Evolutionary conservation across 1,140 invertebrate genomes (phyloP).

Genomic region (Protaetia brevitarsis): DNA sequence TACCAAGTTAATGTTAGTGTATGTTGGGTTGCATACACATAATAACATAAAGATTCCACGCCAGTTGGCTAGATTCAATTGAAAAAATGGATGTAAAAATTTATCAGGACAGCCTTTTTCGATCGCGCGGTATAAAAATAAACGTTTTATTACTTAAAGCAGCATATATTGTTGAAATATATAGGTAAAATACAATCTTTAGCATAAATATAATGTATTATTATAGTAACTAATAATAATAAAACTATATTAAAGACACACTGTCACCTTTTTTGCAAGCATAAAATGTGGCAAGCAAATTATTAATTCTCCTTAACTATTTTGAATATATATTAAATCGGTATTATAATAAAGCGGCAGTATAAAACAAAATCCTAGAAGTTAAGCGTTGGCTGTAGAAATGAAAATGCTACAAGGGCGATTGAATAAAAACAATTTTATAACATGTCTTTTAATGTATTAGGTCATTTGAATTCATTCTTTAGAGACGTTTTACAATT

Average conservation of each 20-base stretch:
- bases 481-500: too few species aligned
- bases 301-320: slow-evolving; percentile 9
- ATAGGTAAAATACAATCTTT: slow-evolving; percentile 15
- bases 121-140: too few species aligned
- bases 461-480: too few species aligned
- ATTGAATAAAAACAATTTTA: neutral
- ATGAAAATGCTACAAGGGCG: neutral
- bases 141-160: neutral
- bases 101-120: too few species aligned
- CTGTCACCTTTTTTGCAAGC: slow-evolving; percentile 17
- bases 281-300: slow-evolving; percentile 10
- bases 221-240: neutral
- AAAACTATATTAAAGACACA: slow-evolving; percentile 6
- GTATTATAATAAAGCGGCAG: slow-evolving; percentile 4
- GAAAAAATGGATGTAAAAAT: too few species aligned
- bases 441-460: neutral
- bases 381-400: neutral
- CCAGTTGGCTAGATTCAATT: too few species aligned
- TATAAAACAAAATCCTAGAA: neutral
- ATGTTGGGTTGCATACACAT: too few species aligned
- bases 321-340: neutral
- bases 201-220: neutral
- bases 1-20: too few species aligned
- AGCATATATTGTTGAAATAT: slow-evolving; percentile 1
- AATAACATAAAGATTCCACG: too few species aligned